Base-by-base conservation (phyloP, 1,140 invertebrate genomes). In the Heliconius melpomene region DNA sequence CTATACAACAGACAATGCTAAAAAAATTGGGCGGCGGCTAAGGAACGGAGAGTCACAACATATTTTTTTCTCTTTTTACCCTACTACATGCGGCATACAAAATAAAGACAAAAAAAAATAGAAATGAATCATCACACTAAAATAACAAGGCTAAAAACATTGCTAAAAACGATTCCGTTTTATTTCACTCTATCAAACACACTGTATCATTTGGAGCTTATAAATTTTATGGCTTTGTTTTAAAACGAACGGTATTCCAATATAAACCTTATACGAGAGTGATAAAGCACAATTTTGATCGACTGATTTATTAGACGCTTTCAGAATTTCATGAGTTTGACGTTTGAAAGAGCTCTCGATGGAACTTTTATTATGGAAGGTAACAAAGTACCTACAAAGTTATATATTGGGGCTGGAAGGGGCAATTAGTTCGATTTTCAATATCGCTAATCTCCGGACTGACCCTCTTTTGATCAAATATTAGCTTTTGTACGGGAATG, bases 161-260 rank as follows among this genome's bases (percentile, higher is more conserved):
- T 74, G 13, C 60, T 26, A 66, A 29, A 66, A 66, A 66, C 60
- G 60, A 26, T 66, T 7, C 6, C 60, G 13, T 66, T 66, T 66
- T 66, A 66, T 66, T 66, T 75, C 73, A 74, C 73, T 74, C 66
- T 75, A 75, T 46, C 50, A 75, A 60, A 40, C 73, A 46, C 57
- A 57, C 78, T 54, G 46, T 79, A 75, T 75, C 74, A 50, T 66
- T 26, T 70, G 29, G 46, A 72, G 52, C 74, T 38, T 50, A 72
- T 74, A 79, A 75, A 72, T 50, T 83, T 83, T 82, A 85, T 75
- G 79, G 81, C 54, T 77, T 83, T 85, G 74, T 78, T 81, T 82
- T 79, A 77, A 75, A 40, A 20, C 2, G 66, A 54, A 72, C 23
- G 54, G 26, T 70, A 54, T 66, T 74, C 23, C 20, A 80, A 77